A percentile compares a stretch with the other conserved stretches of the same genome.
Conservation (phyloP, 2,888 invertebrate genomes). For the Drosophila birchii region DNA sequence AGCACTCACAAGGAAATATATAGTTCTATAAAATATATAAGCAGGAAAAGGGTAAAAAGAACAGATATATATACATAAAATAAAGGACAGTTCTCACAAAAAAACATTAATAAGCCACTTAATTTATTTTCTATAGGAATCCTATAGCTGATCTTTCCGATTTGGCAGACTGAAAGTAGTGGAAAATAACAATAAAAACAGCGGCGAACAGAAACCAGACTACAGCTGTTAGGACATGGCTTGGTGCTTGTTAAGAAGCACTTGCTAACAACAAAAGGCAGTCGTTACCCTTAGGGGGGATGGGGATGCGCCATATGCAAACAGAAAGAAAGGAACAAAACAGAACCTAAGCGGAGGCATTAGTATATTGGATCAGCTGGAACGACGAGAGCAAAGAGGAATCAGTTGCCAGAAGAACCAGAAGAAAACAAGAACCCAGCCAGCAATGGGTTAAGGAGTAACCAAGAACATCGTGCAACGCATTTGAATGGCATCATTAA, state of each 20-base stretch:
- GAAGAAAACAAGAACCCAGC: background rate
- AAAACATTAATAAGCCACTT: background rate
- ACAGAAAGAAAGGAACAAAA: conserved; percentile 29
- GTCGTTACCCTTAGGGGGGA: background rate
- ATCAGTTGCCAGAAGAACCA: conserved; percentile 37
- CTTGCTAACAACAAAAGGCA: conserved; percentile 64
- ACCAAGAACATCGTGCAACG: conserved; percentile 24
- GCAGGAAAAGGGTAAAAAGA: conserved; percentile 5
- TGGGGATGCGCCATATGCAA: conserved; percentile 43
- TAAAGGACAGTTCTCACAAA: background rate
- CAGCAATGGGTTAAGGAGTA: conserved; percentile 24
- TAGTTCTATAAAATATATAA: conserved; percentile 14
- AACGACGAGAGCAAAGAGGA: conserved; percentile 23
- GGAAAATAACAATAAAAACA: conserved; percentile 67
- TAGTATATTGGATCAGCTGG: conserved; percentile 59
- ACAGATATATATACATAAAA: too few species aligned
- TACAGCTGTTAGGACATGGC: conserved; percentile 83
- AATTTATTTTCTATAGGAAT: background rate
- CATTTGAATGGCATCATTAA: conserved; percentile 56
- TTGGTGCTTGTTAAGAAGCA: conserved; percentile 77
- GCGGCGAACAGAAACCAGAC: conserved; percentile 52
- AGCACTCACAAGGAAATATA: conserved; percentile 18
- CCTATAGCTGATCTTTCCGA: background rate
- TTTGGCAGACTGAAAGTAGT: conserved; percentile 11
- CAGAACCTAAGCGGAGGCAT: conserved; percentile 32